A percentile compares a stretch with the other conserved stretches of the same genome.
Evolutionary conservation across 53 echinoderm and acorn worm species (phyloP).

Genomic region (Patiria pectinifera): DNA sequence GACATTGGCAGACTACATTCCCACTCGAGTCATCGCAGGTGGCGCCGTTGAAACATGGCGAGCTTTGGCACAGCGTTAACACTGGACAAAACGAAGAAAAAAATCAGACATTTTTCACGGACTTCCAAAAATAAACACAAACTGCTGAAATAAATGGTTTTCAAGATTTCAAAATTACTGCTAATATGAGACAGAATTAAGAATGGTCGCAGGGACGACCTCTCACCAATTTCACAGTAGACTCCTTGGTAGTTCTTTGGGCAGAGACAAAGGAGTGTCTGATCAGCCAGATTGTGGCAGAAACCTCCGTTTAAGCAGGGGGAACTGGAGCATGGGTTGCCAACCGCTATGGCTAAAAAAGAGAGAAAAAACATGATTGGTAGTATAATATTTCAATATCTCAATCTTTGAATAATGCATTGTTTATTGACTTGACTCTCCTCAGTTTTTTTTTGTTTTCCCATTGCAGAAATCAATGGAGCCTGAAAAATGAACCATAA

Average conservation of each 20-base stretch:
- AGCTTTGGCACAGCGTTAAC: constrained; percentile 32
- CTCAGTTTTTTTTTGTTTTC: too few relatives aligned
- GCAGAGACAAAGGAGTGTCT: constrained; percentile 45
- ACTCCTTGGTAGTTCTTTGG: constrained; percentile 43
- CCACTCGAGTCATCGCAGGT: constrained; percentile 32
- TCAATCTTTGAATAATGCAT: too few relatives aligned
- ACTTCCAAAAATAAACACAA: background rate
- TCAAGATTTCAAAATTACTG: too few relatives aligned
- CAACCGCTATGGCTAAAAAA: background rate
- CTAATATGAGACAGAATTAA: background rate
- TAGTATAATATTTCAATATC: too few relatives aligned
- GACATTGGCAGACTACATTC: constrained; percentile 31
- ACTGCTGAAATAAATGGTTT: background rate
- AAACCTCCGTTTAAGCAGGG: constrained; percentile 68
- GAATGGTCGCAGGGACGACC: background rate
- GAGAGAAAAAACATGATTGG: background rate
- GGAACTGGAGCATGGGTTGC: constrained; percentile 34
- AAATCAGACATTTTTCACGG: background rate
- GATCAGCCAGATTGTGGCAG: constrained; percentile 53
- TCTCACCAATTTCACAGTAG: constrained; percentile 71
- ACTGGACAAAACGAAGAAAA: background rate
- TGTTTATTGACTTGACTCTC: too few relatives aligned
- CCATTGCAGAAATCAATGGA: too few relatives aligned
- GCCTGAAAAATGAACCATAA: too few relatives aligned
- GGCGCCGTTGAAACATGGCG: constrained; percentile 61